Evolutionary conservation across 2,797 vertebrate genomes (phyloP).

Genomic region (Lutjanus campechanus): DNA sequence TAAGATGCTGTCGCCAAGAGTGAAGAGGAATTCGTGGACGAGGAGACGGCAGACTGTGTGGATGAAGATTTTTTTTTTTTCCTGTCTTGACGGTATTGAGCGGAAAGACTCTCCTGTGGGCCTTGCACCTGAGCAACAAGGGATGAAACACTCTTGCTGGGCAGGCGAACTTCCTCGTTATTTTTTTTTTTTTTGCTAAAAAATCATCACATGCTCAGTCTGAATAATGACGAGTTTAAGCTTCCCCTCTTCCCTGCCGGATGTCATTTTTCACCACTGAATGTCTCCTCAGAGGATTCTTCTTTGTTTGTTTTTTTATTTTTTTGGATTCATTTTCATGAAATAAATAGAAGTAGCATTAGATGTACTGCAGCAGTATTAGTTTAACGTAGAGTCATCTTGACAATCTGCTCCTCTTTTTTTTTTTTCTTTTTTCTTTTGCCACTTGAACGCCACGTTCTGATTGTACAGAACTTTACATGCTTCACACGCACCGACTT

Average conservation of each 20-base stretch:
- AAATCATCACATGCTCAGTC: constrained; percentile 51
- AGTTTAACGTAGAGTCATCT: constrained; percentile 54
- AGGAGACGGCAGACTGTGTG: constrained; percentile 34
- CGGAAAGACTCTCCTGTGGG: constrained; percentile 40
- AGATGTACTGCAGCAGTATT: constrained; percentile 76
- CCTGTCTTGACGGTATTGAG: constrained; percentile 34
- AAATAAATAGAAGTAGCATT: constrained; percentile 73
- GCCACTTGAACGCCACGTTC: constrained; percentile 49
- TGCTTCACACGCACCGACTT: constrained; percentile 57
- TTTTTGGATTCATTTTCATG: constrained; percentile 55
- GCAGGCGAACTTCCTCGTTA: constrained; percentile 47
- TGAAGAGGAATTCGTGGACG: constrained; percentile 17
- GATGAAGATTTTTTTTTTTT: constrained; percentile 45
- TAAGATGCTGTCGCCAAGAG: constrained; percentile 35
- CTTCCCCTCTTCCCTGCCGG: constrained; percentile 53
- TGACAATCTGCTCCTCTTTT: constrained; percentile 55
- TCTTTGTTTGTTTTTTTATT: constrained; percentile 22
- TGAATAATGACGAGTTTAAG: constrained; percentile 42
- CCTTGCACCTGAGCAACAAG: constrained; percentile 38
- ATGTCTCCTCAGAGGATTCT: constrained; percentile 59
- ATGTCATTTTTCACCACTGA: constrained; percentile 59
- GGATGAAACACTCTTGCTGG: constrained; percentile 20
- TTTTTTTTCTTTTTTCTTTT: constrained; percentile 32
- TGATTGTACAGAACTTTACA: constrained; percentile 68
- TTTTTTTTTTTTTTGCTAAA: constrained; percentile 35